These are phyloP conservation scores for Notolepis coatsorum DNA, from an alignment of 2,797 vertebrate genomes.

Conservation along the genomic window DNA sequence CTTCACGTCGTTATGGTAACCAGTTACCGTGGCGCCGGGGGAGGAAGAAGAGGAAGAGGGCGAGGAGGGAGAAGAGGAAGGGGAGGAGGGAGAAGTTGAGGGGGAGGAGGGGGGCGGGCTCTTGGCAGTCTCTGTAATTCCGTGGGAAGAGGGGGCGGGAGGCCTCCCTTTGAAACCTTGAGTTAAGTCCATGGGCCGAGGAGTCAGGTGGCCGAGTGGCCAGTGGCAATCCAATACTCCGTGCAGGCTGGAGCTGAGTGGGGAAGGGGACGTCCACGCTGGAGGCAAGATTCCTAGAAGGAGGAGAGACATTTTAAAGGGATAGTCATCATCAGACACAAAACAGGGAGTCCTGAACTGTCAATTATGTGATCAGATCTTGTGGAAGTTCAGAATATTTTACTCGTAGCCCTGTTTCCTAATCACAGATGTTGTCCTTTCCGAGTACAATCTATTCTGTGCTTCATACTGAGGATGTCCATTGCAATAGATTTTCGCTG, in stretches of 20 bases:
- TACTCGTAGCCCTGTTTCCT: too few relatives aligned
- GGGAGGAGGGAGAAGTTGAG: constrained; percentile 71
- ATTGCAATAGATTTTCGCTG: too few relatives aligned
- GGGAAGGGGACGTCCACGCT: constrained; percentile 15
- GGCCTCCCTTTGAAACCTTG: constrained; percentile 71
- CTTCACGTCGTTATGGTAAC: constrained; percentile 64
- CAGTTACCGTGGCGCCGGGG: constrained; percentile 46
- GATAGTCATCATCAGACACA: too few relatives aligned
- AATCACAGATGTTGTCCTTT: too few relatives aligned
- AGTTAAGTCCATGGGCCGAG: constrained; percentile 67
- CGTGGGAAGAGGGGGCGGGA: constrained; percentile 53
- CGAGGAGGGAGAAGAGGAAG: constrained; percentile 73
- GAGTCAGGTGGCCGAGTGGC: constrained; percentile 22
- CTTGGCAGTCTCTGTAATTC: constrained; percentile 58
- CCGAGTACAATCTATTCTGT: too few relatives aligned
- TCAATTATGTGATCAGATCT: too few relatives aligned
- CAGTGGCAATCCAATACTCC: constrained; percentile 17
- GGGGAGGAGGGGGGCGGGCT: constrained; percentile 70
- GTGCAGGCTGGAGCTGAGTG: constrained; percentile 8
- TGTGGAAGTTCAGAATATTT: too few relatives aligned
- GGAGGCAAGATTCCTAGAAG: constrained; percentile 44
- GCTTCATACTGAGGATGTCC: too few relatives aligned
- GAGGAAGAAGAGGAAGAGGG: constrained; percentile 74
- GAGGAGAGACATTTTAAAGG: too few relatives aligned
- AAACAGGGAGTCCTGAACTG: too few relatives aligned